A percentile compares a stretch with the other conserved stretches of the same genome.
Conservation (phyloP, 2,113 vertebrate species). For the Malurus alboscapulatus region DNA sequence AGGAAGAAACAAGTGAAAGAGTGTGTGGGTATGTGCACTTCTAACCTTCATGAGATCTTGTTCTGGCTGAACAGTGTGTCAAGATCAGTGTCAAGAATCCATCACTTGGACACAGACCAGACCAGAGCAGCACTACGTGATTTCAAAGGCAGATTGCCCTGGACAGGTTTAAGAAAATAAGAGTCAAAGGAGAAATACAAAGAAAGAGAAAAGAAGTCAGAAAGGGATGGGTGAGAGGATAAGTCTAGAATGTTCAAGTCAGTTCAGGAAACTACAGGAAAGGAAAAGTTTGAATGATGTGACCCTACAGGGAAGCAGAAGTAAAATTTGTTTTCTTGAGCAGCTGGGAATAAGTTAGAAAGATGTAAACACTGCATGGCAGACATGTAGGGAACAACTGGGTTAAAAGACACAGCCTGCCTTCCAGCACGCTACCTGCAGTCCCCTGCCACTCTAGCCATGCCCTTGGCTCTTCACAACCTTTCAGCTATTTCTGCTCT, state of each 20-base stretch:
- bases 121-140: neutral
- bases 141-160: neutral
- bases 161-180: neutral
- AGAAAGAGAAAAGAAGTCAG: neutral
- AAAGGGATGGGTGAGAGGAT: neutral
- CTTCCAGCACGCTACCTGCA: neutral
- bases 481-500: slow-evolving; percentile 2
- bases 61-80: neutral
- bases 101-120: neutral
- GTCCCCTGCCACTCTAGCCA: neutral
- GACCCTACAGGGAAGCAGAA: neutral
- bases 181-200: neutral
- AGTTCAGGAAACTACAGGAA: neutral
- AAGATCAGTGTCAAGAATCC: neutral
- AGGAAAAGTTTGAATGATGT: neutral
- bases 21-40: neutral
- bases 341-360: neutral
- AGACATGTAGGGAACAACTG: neutral
- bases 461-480: neutral
- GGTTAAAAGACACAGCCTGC: neutral
- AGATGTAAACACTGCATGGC: neutral
- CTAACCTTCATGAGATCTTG: neutral
- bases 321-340: neutral
- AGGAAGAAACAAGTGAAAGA: neutral
- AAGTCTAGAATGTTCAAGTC: neutral